phyloP scores from a whole-genome alignment of 2,888 invertebrate species.

The Ectemnius cavifrons region DNA sequence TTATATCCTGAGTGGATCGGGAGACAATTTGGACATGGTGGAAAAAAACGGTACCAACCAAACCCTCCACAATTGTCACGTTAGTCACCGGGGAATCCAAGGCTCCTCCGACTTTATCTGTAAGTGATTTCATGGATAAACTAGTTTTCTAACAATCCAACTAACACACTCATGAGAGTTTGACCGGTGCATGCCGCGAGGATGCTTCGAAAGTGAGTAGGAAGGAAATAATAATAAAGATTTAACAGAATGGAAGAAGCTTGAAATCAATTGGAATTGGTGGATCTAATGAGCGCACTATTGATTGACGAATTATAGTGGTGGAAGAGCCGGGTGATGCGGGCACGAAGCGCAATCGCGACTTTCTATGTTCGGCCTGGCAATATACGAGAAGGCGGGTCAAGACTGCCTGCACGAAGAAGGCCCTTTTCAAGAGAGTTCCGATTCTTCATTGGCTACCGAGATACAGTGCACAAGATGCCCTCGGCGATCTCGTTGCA shows the following conservation, averaged over 20 bases:
- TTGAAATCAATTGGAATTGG: not conserved
- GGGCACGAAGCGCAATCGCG: constrained; percentile 67
- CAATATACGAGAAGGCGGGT: constrained; percentile 78
- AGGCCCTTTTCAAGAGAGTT: constrained; percentile 85
- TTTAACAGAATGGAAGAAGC: no score
- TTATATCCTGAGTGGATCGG: constrained; percentile 66
- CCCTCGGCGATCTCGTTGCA: constrained; percentile 92
- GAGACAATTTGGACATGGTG: constrained; percentile 61
- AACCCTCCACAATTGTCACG: constrained; percentile 60
- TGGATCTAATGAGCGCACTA: not conserved
- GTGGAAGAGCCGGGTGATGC: constrained; percentile 73
- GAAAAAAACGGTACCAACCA: constrained; percentile 57
- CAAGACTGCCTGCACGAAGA: constrained; percentile 82
- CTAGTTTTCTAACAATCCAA: not conserved
- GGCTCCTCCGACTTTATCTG: constrained; percentile 83
- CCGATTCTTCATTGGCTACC: constrained; percentile 90
- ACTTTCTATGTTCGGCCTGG: constrained; percentile 70
- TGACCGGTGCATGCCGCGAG: not conserved
- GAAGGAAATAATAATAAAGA: no score
- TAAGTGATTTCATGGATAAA: constrained; percentile 70
- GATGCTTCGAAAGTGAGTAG: not conserved
- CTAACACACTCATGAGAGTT: not conserved
- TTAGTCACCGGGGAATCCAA: constrained; percentile 77
- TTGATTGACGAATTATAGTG: constrained; percentile 58
- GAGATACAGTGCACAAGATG: constrained; percentile 85